A percentile compares a stretch with the other conserved stretches of the same genome.
Conservation (phyloP, 1,140 invertebrate species). For the Drosophila bipectinata region DNA sequence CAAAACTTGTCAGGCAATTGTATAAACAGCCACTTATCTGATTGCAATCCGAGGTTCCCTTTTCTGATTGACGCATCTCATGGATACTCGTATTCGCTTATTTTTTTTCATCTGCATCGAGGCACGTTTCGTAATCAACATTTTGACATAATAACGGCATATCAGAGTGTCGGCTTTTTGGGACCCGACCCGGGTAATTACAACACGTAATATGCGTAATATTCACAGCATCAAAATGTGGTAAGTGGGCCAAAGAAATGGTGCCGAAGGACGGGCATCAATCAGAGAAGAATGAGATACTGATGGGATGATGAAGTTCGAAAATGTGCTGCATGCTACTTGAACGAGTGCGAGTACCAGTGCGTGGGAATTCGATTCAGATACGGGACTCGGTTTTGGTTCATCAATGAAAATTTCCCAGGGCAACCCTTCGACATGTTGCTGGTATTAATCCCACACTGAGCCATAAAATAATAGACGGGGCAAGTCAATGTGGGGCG, state of each 20-base stretch:
- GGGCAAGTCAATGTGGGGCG: neutral
- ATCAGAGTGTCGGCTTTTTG: conserved; percentile 16
- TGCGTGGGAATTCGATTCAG: conserved; percentile 67
- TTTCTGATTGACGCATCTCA: conserved; percentile 32
- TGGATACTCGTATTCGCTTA: conserved; percentile 9
- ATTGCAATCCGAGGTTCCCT: conserved; percentile 43
- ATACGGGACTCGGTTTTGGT: conserved; percentile 7
- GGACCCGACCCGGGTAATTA: conserved; percentile 52
- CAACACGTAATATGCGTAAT: conserved; percentile 79
- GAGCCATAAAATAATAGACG: conserved; percentile 57
- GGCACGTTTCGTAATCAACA: conserved; percentile 76
- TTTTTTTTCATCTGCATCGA: conserved; percentile 1
- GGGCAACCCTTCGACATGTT: conserved; percentile 31
- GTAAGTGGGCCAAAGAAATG: conserved; percentile 47
- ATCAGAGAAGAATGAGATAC: conserved; percentile 12
- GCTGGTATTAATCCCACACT: conserved; percentile 58
- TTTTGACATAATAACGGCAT: conserved; percentile 71
- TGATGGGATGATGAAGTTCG: conserved; percentile 18
- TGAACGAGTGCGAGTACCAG: conserved; percentile 1
- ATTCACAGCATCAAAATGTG: conserved; percentile 73
- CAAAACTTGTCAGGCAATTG: conserved; percentile 65
- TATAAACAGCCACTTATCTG: conserved; percentile 60
- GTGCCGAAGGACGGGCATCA: conserved; percentile 42
- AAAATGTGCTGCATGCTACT: conserved; percentile 4
- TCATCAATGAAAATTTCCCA: conserved; percentile 79